Evolutionary conservation across 2,797 vertebrate species (phyloP).

Genomic region (Natrix natrix): DNA sequence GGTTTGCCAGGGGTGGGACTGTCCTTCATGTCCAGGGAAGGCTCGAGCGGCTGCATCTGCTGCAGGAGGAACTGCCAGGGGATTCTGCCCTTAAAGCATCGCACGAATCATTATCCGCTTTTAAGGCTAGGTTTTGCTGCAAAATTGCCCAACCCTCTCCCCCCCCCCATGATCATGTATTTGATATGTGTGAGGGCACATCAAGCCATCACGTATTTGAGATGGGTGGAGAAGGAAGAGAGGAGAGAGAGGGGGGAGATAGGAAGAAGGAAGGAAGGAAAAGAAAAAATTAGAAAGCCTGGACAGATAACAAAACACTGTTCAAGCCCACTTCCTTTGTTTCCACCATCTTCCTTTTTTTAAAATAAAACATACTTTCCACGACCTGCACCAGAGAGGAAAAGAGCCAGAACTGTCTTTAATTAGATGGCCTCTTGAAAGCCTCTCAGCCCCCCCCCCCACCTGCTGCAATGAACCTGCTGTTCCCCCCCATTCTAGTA

Average conservation of each 20-base stretch:
- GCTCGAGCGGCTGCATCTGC: too few relatives aligned
- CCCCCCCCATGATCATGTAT: background rate
- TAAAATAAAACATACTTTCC: background rate
- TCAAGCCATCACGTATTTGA: background rate
- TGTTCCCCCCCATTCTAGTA: background rate
- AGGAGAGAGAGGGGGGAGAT: too few relatives aligned
- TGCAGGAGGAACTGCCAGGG: too few relatives aligned
- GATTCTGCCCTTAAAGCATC: too few relatives aligned
- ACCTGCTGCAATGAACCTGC: background rate
- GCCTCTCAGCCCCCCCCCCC: background rate
- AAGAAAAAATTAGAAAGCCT: accelerated
- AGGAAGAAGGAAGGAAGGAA: background rate
- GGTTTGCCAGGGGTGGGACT: too few relatives aligned
- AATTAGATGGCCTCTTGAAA: background rate
- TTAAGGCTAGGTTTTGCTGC: background rate
- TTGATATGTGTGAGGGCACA: too few relatives aligned
- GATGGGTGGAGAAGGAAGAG: background rate
- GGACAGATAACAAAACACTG: background rate
- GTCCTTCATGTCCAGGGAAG: too few relatives aligned
- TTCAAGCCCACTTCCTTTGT: background rate
- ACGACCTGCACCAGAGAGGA: background rate
- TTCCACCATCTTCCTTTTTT: background rate
- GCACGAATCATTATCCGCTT: background rate
- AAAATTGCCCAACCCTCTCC: background rate
- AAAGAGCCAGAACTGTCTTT: background rate